These are phyloP conservation scores for Leptodactylus fuscus DNA, from an alignment of 2,113 vertebrate genomes.

Conservation along the genomic window DNA sequence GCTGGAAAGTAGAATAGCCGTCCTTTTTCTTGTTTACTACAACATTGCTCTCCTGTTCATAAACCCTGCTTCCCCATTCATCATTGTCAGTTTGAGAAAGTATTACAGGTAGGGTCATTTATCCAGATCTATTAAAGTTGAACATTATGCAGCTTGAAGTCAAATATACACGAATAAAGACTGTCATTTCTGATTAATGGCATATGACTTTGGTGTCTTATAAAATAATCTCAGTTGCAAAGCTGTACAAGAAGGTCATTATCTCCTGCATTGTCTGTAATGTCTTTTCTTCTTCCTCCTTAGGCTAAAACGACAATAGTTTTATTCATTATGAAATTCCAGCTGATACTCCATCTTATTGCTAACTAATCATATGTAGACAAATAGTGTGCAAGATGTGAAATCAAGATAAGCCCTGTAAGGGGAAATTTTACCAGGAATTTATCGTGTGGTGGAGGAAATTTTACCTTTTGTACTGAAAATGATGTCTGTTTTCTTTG, in stretches of 20 bases:
- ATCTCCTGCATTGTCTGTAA: conserved; percentile 73
- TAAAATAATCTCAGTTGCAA: conserved; percentile 76
- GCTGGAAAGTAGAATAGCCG: conserved; percentile 63
- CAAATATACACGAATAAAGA: conserved; percentile 90
- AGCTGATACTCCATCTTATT: conserved; percentile 55
- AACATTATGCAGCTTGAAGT: conserved; percentile 84
- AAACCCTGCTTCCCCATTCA: conserved; percentile 84
- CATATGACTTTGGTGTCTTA: conserved; percentile 78
- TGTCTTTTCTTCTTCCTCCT: conserved; percentile 69
- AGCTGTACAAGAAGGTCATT: conserved; percentile 81
- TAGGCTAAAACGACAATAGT: conserved; percentile 65
- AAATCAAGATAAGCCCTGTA: conserved; percentile 36
- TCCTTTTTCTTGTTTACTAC: conserved; percentile 85
- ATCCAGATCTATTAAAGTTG: conserved; percentile 89
- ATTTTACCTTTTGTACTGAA: conserved; percentile 25
- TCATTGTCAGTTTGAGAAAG: conserved; percentile 92
- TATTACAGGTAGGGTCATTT: conserved; percentile 89
- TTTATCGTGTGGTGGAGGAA: conserved; percentile 31
- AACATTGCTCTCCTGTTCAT: conserved; percentile 84
- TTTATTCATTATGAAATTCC: conserved; percentile 63
- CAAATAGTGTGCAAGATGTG: conserved; percentile 42
- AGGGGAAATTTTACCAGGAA: conserved; percentile 5
- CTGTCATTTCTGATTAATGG: conserved; percentile 91
- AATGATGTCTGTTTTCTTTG: conserved; percentile 62
- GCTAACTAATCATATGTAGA: conserved; percentile 51